phyloP scores from a whole-genome alignment of 2,113 vertebrate species.

The Cercopithecus mona region DNA sequence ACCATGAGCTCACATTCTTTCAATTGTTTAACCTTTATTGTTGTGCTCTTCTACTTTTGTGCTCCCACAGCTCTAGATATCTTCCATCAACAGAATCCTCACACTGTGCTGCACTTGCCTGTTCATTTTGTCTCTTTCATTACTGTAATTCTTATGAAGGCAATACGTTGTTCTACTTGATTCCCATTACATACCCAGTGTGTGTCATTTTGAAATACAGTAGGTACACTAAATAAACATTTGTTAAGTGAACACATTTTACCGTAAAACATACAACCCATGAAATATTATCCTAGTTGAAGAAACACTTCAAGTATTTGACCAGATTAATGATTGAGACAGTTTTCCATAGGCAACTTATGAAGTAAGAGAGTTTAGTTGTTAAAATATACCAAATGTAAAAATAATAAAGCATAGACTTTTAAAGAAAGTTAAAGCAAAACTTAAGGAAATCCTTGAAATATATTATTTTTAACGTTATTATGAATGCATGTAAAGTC shows the following conservation, averaged over 20 bases:
- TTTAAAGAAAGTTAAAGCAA: conserved; percentile 9
- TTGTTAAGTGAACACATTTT: neutral
- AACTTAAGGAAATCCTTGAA: neutral
- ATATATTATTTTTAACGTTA: neutral
- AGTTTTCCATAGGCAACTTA: neutral
- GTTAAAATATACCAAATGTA: neutral
- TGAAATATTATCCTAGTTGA: neutral
- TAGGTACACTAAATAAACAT: neutral
- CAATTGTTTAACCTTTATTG: neutral
- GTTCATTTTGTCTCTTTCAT: neutral
- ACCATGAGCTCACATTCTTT: neutral
- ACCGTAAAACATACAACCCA: neutral
- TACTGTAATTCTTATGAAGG: neutral
- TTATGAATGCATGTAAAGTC: neutral
- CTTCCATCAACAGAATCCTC: neutral
- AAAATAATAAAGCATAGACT: neutral
- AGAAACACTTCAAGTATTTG: neutral
- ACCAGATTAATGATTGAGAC: neutral
- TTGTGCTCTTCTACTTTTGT: neutral
- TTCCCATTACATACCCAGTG: neutral
- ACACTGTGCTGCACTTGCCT: neutral
- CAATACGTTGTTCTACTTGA: neutral
- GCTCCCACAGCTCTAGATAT: neutral
- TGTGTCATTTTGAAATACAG: neutral
- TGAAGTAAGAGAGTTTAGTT: neutral